Base-by-base conservation (phyloP, 2,888 invertebrate species). In the Quadroppia sp. region DNA sequence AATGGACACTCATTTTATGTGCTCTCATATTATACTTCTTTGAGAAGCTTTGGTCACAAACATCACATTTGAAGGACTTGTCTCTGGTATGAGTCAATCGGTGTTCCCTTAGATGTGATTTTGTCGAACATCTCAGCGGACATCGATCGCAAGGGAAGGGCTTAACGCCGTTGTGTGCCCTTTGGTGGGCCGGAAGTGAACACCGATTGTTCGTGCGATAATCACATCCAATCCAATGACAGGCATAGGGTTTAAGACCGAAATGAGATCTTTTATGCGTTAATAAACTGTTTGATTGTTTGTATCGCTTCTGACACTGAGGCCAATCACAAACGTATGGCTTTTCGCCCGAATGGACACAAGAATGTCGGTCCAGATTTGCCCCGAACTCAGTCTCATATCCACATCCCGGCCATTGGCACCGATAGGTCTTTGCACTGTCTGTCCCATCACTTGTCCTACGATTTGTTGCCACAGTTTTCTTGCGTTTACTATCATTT, bases 371-470 rank as follows among this genome's bases (percentile, higher is more conserved):
- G 36, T 13, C 17, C 20, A 67, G 36, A 13, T 67, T 67, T n/a
- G 40, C 40, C 6, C 36, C 11, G 42, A 40, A 42, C 9, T 23
- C n/a, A 20, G 67, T 42, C 23, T 20, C 20, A 15, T 67, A 67
- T 2, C n/a, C 36, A 67, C 67, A 67, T 7, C 67, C 67, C 1
- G 67, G 67, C 67, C 67, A 67, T 67, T 67, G 67, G 20, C 67
- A 67, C 20, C 20, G 2, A 23, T 67, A 40, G 2, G 6, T 20
- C n/a, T 17, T 23, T 30, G 3, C 23, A 23, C 23, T 40, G 30
- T n/a, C 13, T 42, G 36, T 9, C 3, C 20, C 59, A 30, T 15
- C 30, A 28, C 15, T 59, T 59, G 28, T 2, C 4, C 7, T 15
- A 28, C 9, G n/a, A 15, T 25, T 28, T 2, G 15, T 28, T 7